These are phyloP conservation scores for Aulostomus chinensis DNA, from an alignment of 2,797 vertebrate species.

Conservation along the genomic window DNA sequence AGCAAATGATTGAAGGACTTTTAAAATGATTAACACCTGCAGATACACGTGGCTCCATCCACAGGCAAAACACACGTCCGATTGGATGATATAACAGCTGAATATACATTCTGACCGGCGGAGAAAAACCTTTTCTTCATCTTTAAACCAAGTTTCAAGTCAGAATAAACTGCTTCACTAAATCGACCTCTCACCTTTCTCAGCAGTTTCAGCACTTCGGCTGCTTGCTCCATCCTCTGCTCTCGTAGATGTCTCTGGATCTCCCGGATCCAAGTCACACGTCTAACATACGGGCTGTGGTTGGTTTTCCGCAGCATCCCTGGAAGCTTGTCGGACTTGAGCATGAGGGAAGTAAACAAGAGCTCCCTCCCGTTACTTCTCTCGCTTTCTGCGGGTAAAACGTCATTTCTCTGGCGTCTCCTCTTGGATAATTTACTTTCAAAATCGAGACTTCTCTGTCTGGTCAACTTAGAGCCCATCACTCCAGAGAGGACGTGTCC, in stretches of 20 bases:
- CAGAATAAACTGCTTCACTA: background rate
- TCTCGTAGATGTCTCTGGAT: constrained; percentile 87
- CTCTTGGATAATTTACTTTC: constrained; percentile 73
- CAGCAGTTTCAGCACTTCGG: constrained; percentile 82
- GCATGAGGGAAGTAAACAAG: constrained; percentile 83
- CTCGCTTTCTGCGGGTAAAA: constrained; percentile 45
- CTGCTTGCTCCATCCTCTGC: constrained; percentile 81
- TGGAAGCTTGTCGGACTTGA: constrained; percentile 84
- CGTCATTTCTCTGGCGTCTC: constrained; percentile 61
- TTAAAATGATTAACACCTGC: background rate
- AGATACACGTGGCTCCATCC: background rate
- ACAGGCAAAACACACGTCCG: too few relatives aligned
- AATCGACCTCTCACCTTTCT: constrained; percentile 77
- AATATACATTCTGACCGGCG: too few relatives aligned
- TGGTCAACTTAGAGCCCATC: constrained; percentile 88
- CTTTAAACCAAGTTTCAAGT: background rate
- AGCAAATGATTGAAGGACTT: constrained; percentile 18
- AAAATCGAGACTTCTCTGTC: constrained; percentile 84
- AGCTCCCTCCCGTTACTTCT: constrained; percentile 71
- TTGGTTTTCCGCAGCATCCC: constrained; percentile 83
- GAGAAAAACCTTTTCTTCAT: too few relatives aligned
- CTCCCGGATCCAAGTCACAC: constrained; percentile 87
- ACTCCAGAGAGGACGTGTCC: constrained; percentile 50
- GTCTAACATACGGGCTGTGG: constrained; percentile 83
- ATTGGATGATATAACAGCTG: too few relatives aligned